Conservation (phyloP, 2,113 vertebrate genomes). For the Strix uralensis region DNA sequence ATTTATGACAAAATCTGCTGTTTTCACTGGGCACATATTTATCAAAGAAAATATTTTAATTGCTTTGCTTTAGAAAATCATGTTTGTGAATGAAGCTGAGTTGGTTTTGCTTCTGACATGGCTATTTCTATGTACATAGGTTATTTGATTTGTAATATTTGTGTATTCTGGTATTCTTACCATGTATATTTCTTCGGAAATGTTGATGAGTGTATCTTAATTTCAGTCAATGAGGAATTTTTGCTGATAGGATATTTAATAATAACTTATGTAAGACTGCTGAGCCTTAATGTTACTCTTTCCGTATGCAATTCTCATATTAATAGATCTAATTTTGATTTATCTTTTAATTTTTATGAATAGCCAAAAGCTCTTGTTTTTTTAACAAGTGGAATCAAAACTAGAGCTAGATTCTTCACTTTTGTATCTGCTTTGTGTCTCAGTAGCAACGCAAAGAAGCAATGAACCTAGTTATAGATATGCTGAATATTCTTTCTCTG, state of each 20-base stretch:
- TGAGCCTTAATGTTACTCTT: neutral
- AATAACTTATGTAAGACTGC: neutral
- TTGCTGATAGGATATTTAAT: neutral
- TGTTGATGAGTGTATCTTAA: neutral
- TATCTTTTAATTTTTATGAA: neutral
- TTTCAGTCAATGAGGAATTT: neutral
- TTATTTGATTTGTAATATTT: neutral
- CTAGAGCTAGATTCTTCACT: neutral
- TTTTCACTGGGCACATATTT: neutral
- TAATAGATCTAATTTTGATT: conserved; percentile 16
- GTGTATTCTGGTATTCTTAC: neutral
- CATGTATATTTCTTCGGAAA: neutral
- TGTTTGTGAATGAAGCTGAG: neutral
- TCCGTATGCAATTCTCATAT: neutral
- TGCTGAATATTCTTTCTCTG: conserved; percentile 18
- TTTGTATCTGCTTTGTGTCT: neutral
- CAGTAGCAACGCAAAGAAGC: neutral
- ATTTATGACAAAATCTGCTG: neutral
- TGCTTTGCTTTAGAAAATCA: neutral
- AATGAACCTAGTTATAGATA: neutral
- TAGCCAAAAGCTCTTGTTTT: neutral
- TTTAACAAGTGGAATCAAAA: neutral
- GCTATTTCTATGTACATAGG: neutral
- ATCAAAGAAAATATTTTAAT: neutral
- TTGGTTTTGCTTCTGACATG: neutral